Conservation (phyloP, 1,140 invertebrate genomes). For the Dendrolimus kikuchii region DNA sequence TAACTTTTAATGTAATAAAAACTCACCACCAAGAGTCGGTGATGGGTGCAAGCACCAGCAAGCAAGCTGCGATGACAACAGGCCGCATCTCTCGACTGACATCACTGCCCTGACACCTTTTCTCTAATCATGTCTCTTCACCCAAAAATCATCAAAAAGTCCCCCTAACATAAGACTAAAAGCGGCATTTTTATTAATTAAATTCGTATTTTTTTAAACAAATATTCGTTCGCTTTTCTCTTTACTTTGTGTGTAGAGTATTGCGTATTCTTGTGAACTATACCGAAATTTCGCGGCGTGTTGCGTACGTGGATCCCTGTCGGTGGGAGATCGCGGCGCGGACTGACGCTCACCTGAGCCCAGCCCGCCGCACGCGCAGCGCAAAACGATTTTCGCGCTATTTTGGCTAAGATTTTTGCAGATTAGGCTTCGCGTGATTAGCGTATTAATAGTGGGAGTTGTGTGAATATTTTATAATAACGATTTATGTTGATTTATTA, state of each 20-base stretch:
- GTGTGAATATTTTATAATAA: conserved; percentile 24
- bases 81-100: conserved; percentile 75
- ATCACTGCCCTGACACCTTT: conserved; percentile 44
- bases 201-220: conserved; percentile 11
- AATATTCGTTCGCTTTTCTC: conserved; percentile 26
- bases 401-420: conserved; percentile 67
- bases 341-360: conserved; percentile 60
- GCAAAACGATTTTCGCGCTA: conserved; percentile 68
- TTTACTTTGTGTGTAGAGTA: conserved; percentile 11
- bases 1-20: not conserved
- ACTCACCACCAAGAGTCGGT: conserved; percentile 79
- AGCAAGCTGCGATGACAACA: conserved; percentile 76
- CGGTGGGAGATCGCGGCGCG: conserved; percentile 54
- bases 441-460: conserved; percentile 42
- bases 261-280: conserved; percentile 27
- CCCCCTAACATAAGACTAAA: conserved; percentile 3
- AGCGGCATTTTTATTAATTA: conserved; percentile 12
- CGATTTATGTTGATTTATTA: conserved; percentile 36
- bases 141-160: conserved; percentile 10
- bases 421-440: conserved; percentile 63
- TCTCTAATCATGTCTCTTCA: conserved; percentile 21
- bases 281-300: conserved; percentile 53
- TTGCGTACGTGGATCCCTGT: conserved; percentile 51
- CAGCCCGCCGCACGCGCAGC: conserved; percentile 58
- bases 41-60: conserved; percentile 77